Base-by-base conservation (phyloP, 1,140 invertebrate genomes). In the Bathynomus jamesi region DNA sequence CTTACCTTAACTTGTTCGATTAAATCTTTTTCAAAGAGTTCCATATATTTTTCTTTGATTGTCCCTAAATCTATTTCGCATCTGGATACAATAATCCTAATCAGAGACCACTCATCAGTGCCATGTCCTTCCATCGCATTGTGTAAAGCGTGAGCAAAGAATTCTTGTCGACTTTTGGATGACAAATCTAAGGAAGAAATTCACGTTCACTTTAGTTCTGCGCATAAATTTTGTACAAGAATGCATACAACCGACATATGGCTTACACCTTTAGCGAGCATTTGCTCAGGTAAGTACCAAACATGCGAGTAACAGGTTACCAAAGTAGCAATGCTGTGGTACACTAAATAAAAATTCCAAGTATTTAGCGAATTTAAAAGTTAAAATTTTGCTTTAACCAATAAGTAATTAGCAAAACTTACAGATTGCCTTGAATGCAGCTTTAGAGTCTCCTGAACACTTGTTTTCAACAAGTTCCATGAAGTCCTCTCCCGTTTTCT, bases 391-490 rank as follows among this genome's bases (percentile, higher is more conserved):
- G n/a, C n/a, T n/a, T n/a, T n/a, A n/a, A n/a, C n/a, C n/a, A n/a
- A n/a, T n/a, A n/a, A n/a, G n/a, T n/a, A n/a, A n/a, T n/a, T n/a
- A n/a, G n/a, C n/a, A n/a, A n/a, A n/a, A n/a, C 66, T 81, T 60
- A 53, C 74, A 68, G 28, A 95, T 90, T 77, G 93, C 90, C 61
- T 95, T 83, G 79, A 94, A 88, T 32, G 91, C 93, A 78, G 90
- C 88, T 82, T 93, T 87, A 8, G 95, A 82, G 78, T 89, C 87
- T 73, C 94, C 94, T 71, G 90, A 91, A 81, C 95, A 93, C 84
- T 96, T 93, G 67, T 87, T 86, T 79, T 92, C 90, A 79, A 96
- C 91, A 4, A 91, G 87, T n/a, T 91, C 85, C 79, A 94, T 91
- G 76, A 96, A 90, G 69, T 89, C 91, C 74, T 89, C 87, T 28